A percentile compares a stretch with the other conserved stretches of the same genome.
phyloP scores from a whole-genome alignment of 2,113 vertebrate genomes.

The Psilopsiagon aurifrons region DNA sequence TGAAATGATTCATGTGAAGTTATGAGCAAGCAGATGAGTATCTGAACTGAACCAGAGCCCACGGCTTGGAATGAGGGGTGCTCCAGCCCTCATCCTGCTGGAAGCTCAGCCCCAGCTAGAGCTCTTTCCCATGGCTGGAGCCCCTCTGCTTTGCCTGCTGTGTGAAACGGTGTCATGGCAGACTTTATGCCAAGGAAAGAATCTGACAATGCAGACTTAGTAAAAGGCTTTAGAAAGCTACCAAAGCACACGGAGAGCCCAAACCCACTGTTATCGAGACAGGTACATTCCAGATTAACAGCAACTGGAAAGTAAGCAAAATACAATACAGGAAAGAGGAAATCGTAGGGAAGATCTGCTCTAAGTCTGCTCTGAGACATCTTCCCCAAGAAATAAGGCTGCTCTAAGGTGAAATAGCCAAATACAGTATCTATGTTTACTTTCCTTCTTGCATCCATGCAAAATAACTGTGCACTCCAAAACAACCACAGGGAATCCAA shows the following conservation, averaged over 20 bases:
- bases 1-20: not conserved
- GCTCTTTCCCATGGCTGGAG: not conserved
- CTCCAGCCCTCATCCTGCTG: not conserved
- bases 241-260: not conserved
- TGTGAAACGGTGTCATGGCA: rapidly evolving
- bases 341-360: not conserved
- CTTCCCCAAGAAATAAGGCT: not conserved
- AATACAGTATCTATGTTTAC: rapidly evolving
- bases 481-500: not conserved
- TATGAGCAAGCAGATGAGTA: not conserved
- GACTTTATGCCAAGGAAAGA: not conserved
- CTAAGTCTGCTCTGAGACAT: not conserved
- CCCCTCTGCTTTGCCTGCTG: not conserved
- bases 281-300: not conserved
- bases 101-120: not conserved
- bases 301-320: not conserved
- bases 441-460: not conserved
- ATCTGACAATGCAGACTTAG: not conserved
- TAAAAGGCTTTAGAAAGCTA: not conserved
- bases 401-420: not conserved
- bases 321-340: not conserved
- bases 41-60: not conserved
- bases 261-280: not conserved
- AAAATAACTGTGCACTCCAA: not conserved
- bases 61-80: rapidly evolving